Evolutionary conservation across 2,888 invertebrate genomes (phyloP).

Genomic region (Gibbula magus): DNA sequence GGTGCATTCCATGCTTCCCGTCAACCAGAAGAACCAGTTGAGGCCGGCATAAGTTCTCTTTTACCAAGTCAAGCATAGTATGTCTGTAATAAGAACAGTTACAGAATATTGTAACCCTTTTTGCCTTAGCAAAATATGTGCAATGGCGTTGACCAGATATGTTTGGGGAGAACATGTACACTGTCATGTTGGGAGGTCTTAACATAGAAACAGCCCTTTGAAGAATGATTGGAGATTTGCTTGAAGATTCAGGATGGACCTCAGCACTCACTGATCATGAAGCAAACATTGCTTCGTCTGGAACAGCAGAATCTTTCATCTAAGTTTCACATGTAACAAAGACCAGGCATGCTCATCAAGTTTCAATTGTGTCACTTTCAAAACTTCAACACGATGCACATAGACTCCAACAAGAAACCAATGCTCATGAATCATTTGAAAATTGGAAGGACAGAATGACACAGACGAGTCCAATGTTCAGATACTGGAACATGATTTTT

Average conservation of each 20-base stretch:
- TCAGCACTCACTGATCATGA: slow-evolving; percentile 13
- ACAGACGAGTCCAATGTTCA: slow-evolving; percentile 22
- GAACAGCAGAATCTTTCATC: slow-evolving; percentile 30
- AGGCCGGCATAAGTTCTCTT: background rate
- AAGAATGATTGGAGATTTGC: slow-evolving; percentile 17
- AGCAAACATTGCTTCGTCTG: slow-evolving; percentile 4
- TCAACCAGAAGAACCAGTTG: background rate
- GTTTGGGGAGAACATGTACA: slow-evolving; percentile 15
- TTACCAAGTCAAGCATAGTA: slow-evolving; percentile 37
- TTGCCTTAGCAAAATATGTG: slow-evolving; percentile 26
- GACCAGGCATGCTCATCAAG: slow-evolving; percentile 35
- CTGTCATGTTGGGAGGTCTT: slow-evolving; percentile 28
- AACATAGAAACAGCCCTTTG: slow-evolving; percentile 21
- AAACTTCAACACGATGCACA: slow-evolving; percentile 20
- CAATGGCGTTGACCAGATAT: slow-evolving; percentile 32
- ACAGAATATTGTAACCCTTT: slow-evolving; percentile 16
- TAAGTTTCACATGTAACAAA: slow-evolving; percentile 16
- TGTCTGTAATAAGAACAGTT: background rate
- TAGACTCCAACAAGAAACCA: background rate
- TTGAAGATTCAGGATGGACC: slow-evolving; percentile 30
- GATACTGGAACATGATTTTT: slow-evolving; percentile 30
- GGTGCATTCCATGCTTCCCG: slow-evolving; percentile 22
- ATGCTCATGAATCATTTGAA: background rate
- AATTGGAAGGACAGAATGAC: slow-evolving; percentile 17
- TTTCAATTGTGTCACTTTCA: slow-evolving; percentile 15